A percentile compares a stretch with the other conserved stretches of the same genome.
phyloP scores from a whole-genome alignment of 2,797 vertebrate genomes.

The Carapus acus region DNA sequence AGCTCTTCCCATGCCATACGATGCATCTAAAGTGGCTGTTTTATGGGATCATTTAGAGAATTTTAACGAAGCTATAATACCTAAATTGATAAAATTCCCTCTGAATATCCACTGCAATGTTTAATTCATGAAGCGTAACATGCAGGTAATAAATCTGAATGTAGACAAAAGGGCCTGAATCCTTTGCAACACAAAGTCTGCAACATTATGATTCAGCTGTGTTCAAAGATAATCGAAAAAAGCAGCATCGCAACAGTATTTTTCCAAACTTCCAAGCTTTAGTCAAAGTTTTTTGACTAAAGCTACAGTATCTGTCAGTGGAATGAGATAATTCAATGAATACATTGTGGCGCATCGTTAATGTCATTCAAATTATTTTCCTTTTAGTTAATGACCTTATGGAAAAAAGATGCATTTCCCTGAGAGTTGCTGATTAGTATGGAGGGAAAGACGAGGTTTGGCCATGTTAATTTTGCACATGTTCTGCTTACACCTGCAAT shows the following conservation, averaged over 20 bases:
- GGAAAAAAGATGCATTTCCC: background rate
- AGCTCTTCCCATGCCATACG: constrained; percentile 24
- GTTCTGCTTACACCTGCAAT: constrained; percentile 54
- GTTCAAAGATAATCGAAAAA: constrained; percentile 3
- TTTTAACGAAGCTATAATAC: constrained; percentile 57
- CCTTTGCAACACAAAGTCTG: constrained; percentile 10
- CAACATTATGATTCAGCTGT: constrained; percentile 11
- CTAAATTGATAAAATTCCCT: constrained; percentile 58
- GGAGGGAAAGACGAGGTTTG: constrained; percentile 28
- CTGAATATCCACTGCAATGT: constrained; percentile 51
- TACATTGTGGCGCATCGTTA: background rate
- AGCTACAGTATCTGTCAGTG: background rate
- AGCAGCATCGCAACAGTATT: too few relatives aligned
- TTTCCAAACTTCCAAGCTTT: too few relatives aligned
- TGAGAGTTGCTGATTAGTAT: constrained; percentile 32
- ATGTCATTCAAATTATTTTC: background rate
- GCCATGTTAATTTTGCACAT: constrained; percentile 42
- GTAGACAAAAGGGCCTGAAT: constrained; percentile 12
- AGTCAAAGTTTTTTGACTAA: too few relatives aligned
- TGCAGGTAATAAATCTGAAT: constrained; percentile 54
- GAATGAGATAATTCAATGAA: background rate
- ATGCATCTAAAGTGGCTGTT: constrained; percentile 53
- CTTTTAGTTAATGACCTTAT: constrained; percentile 11
- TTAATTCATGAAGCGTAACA: constrained; percentile 65
- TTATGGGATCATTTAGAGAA: constrained; percentile 61